Evolutionary conservation across 1,140 invertebrate genomes (phyloP).

Genomic region (Drosophila takahashii): DNA sequence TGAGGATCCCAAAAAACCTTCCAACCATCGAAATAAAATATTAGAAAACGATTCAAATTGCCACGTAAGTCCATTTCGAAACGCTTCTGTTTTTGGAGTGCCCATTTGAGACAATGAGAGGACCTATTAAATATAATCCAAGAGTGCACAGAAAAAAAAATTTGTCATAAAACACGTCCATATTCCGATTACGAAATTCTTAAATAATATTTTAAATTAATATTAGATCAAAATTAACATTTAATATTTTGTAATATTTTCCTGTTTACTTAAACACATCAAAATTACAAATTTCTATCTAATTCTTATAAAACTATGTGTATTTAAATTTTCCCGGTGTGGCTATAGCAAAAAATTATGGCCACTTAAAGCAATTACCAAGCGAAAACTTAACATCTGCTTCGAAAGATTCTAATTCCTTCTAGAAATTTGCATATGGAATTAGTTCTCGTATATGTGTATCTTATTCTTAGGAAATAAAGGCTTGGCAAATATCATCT

Average conservation of each 20-base stretch:
- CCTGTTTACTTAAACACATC: no score
- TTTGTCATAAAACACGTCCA: no score
- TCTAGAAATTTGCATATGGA: not conserved
- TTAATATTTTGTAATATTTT: no score
- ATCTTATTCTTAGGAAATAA: no score
- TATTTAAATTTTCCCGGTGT: not conserved
- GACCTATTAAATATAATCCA: not conserved
- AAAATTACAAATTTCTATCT: no score
- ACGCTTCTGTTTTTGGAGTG: not conserved
- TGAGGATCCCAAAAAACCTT: not conserved
- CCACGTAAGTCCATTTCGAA: conserved; percentile 5
- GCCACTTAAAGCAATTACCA: conserved; percentile 3
- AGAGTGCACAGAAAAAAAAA: not conserved
- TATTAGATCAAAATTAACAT: no score
- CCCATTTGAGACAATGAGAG: not conserved
- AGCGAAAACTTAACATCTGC: conserved; percentile 25
- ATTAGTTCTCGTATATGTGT: conserved; percentile 1
- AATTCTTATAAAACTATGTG: no score
- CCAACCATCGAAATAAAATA: not conserved
- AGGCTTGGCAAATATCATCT: no score
- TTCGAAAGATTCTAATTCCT: not conserved
- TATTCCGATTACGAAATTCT: no score
- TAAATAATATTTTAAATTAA: no score
- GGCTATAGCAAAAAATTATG: not conserved
- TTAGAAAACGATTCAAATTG: not conserved